Evolutionary conservation across 1,140 invertebrate genomes (phyloP), one percentile per base, ranked within the genome.

Genomic region (Pseudomyrmex sp.): DNA sequence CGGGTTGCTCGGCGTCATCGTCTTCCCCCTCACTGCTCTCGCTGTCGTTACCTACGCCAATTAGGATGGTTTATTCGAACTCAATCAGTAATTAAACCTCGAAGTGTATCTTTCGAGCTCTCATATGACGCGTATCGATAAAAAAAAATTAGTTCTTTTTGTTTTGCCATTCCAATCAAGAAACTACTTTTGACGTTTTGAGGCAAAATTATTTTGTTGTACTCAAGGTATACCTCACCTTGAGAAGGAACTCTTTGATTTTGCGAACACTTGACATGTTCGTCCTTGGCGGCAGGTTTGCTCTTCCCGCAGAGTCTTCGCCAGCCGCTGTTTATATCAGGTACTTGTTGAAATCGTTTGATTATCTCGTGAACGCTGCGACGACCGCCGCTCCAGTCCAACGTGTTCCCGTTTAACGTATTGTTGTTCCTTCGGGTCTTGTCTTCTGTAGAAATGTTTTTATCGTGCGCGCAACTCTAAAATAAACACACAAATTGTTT

Each of bases 351-450:
- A 88, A 93, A 93, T 54, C 91, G 82, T 62, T 93, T 93, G 46
- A 93, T 93, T 90, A 93, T 93, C 65, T 93, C 93, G 54, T 93
- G 93, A 2, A 93, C 93, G 65, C 92, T 93, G 8, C 92, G 84
- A 8, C 93, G 87, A 56, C 87, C 88, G 0, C 91, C 82, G 58
- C 82, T 88, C 92, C 92, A 93, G 12, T 89, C 88, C 23, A 82
- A 86, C n/a, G 73, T 80, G 63, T 35, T 35, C 5, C 35, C 35
- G 84, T 87, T 18, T 91, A 35, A 35, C 35, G 35, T 90, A n/a
- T 90, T 89, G 52, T 68, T 82, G 23, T 69, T 85, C 56, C 91
- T 90, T 35, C 80, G 79, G 18, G 70, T 63, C 35, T 61, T 89
- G 23, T 75, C 84, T 7, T 91, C 87, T 35, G 82, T 82, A 73